Base-by-base conservation (phyloP, 1,140 invertebrate genomes). In the Camponotus floridanus region DNA sequence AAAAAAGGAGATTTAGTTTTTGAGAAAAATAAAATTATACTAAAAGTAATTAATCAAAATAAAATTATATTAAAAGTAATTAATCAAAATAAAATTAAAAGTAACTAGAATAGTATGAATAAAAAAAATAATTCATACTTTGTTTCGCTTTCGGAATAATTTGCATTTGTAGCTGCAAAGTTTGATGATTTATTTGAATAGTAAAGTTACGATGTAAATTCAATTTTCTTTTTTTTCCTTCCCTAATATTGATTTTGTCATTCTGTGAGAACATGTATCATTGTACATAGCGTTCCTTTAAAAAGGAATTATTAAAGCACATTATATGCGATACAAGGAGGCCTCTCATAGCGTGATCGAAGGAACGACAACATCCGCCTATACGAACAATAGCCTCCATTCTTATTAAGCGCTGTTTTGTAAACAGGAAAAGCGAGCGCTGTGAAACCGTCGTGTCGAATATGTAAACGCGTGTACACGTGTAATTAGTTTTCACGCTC, bases 401-500 rank as follows among this genome's bases (percentile, higher is more conserved):
- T 65, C 57, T 68, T 48, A 33, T 21, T 15, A 21, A 71, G 68
- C 68, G 31, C 51, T 61, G 26, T 74, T 83, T 64, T 33, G 61
- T 74, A 88, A 88, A 79, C 65, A 55, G 73, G 67, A 88, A 88
- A 88, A 62, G 36, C 65, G 31, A 84, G 13, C 57, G 55, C 42
- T 21, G 57, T 68, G 83, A 86, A 86, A 88, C 55, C 76, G 62
- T 59, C 15, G 42, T 57, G 71, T 64, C 59, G 42, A 18, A 11
- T 73, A 71, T 71, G 73, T 76, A 85, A 85, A 85, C 73, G 81
- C 39, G 51, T 61, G 18, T 79, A 42, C 62, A 48, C 42, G 62
- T 51, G 76, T 86, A 88, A 89, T 89, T 89, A 70, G 55, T 87
- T 85, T 78, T 84, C 81, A 87, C 85, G 51, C 65, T 55, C 65